A percentile compares a stretch with the other conserved stretches of the same genome.
Evolutionary conservation across 2,888 invertebrate genomes (phyloP).

Genomic region (Hypercompe scribonia): DNA sequence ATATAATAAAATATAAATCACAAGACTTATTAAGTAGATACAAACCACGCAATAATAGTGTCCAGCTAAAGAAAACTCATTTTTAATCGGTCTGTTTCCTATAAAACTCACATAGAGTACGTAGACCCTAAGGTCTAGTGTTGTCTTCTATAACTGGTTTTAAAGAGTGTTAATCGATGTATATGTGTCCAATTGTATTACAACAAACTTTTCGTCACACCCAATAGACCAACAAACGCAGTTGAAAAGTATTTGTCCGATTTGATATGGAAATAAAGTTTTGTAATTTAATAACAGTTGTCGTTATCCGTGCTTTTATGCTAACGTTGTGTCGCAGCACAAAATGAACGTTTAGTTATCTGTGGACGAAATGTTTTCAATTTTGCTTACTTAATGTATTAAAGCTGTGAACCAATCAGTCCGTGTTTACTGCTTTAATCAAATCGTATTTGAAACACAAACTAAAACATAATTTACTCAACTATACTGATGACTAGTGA

Average conservation of each 20-base stretch:
- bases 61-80: no score
- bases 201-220: slow-evolving; percentile 18
- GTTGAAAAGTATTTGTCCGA: slow-evolving; percentile 24
- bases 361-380: slow-evolving; percentile 28
- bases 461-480: background rate
- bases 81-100: background rate
- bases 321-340: slow-evolving; percentile 25
- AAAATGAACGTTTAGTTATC: slow-evolving; percentile 43
- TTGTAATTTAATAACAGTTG: slow-evolving; percentile 35
- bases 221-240: slow-evolving; percentile 10
- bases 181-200: slow-evolving; percentile 1
- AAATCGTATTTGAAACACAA: slow-evolving; percentile 23
- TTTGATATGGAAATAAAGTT: slow-evolving; percentile 21
- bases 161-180: slow-evolving; percentile 2
- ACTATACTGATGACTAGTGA: background rate
- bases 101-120: background rate
- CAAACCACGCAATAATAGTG: no score
- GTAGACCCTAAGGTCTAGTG: background rate
- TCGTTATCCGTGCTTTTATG: slow-evolving; percentile 20
- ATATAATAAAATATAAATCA: background rate
- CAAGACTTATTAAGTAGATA: background rate
- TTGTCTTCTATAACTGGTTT: slow-evolving; percentile 3
- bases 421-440: slow-evolving; percentile 39
- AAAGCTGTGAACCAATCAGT: slow-evolving; percentile 38
- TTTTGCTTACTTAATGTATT: slow-evolving; percentile 29